Conservation (phyloP, 2,113 vertebrate species). For the Pelusios castaneus region DNA sequence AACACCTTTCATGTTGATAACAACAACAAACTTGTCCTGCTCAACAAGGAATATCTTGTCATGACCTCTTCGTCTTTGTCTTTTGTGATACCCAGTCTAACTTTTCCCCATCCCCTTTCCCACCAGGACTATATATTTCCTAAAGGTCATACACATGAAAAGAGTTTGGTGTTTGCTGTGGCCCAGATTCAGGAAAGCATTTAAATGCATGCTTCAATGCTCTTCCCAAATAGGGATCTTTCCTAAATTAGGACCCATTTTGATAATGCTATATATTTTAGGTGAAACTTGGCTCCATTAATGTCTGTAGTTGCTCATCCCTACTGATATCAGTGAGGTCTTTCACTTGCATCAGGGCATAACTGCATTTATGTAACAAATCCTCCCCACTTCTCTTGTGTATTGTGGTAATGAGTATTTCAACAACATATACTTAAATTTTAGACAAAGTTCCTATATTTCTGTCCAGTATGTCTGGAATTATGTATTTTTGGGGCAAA, state of each 20-base stretch:
- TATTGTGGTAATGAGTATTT: not conserved
- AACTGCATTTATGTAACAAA: not conserved
- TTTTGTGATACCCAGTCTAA: not conserved
- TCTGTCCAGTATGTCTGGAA: not conserved
- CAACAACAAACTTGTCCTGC: too few relatives aligned
- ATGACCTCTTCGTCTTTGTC: not conserved
- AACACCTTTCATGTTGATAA: not conserved
- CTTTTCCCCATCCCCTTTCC: not conserved
- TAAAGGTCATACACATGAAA: not conserved
- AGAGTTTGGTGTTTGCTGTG: not conserved
- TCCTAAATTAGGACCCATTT: not conserved
- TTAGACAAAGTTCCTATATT: not conserved
- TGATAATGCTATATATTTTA: not conserved
- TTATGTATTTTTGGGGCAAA: not conserved
- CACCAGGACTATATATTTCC: not conserved
- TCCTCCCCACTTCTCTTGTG: not conserved
- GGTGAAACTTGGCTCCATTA: not conserved
- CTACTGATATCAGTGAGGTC: slow-evolving; percentile 11
- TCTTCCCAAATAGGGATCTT: not conserved
- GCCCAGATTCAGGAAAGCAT: not conserved
- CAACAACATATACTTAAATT: not conserved
- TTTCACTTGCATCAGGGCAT: not conserved
- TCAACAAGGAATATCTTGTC: not conserved
- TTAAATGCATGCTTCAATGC: not conserved
- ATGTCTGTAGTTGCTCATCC: not conserved